A percentile compares a stretch with the other conserved stretches of the same genome.
Conservation (phyloP, 2,113 vertebrate genomes). For the Haplochromis vanheusdeni region DNA sequence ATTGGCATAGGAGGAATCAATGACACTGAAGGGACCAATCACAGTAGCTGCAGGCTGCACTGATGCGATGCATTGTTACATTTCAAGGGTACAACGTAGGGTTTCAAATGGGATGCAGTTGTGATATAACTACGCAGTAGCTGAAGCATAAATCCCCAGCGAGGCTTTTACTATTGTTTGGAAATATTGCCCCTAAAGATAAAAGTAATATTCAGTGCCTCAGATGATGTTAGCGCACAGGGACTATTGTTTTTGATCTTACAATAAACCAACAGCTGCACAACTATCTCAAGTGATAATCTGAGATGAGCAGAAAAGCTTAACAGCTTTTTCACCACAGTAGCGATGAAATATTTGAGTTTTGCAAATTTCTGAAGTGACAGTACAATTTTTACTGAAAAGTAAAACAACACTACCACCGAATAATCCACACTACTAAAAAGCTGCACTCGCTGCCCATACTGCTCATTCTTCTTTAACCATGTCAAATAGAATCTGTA, state of each 20-base stretch:
- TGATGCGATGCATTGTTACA: neutral
- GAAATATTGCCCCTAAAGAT: neutral
- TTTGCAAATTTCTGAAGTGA: neutral
- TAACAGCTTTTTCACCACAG: neutral
- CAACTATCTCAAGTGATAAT: neutral
- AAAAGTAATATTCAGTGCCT: neutral
- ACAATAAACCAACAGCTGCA: neutral
- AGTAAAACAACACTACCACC: neutral
- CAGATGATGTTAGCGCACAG: neutral
- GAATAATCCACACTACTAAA: fast-evolving
- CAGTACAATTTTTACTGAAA: neutral
- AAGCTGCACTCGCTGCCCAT: neutral
- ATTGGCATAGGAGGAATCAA: neutral
- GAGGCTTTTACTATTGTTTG: neutral
- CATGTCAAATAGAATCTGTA: neutral
- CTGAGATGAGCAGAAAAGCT: neutral
- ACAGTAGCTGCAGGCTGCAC: neutral
- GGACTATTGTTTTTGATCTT: neutral
- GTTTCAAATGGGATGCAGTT: neutral
- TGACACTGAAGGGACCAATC: neutral
- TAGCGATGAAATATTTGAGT: neutral
- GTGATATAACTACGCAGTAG: neutral
- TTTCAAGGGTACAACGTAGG: neutral
- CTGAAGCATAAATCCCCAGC: neutral
- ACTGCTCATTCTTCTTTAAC: neutral